These are phyloP conservation scores for Cotesia vestalis DNA, from an alignment of 1,140 invertebrate genomes.

Conservation along the genomic window DNA sequence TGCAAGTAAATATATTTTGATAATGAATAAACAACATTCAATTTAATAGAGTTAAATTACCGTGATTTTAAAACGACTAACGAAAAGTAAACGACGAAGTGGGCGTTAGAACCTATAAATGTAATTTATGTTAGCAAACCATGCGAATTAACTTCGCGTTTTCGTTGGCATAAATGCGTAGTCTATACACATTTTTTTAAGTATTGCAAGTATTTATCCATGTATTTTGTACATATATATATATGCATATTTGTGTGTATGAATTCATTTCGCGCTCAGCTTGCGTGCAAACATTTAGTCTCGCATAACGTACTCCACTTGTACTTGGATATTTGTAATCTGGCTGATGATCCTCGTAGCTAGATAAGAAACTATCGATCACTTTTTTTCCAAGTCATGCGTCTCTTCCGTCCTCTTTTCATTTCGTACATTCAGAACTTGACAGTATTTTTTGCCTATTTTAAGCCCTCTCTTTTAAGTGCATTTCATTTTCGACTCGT, in stretches of 20 bases:
- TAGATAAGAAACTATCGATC: conserved; percentile 40
- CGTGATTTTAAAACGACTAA: conserved; percentile 38
- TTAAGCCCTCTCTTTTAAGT: background rate
- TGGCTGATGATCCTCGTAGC: conserved; percentile 36
- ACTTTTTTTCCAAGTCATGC: background rate
- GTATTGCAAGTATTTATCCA: no score
- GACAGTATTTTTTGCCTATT: conserved; percentile 17
- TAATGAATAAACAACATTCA: conserved; percentile 38
- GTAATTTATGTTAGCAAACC: conserved; percentile 41
- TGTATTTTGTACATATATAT: background rate
- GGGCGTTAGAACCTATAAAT: conserved; percentile 38
- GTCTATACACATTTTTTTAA: background rate
- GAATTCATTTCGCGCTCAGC: background rate
- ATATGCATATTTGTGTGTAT: conserved; percentile 14
- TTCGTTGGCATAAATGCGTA: conserved; percentile 1
- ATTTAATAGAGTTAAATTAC: conserved; percentile 42
- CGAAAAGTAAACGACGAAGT: conserved; percentile 36
- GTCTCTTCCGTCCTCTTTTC: conserved; percentile 21
- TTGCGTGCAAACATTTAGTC: conserved; percentile 45
- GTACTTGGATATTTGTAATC: conserved; percentile 50
- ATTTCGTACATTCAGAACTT: conserved; percentile 13
- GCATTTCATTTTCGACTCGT: background rate
- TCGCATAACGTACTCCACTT: conserved; percentile 37
- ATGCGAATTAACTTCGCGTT: conserved; percentile 36
- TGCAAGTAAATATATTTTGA: background rate